Evolutionary conservation across 1,140 invertebrate genomes (phyloP), one percentile per base, ranked within the genome.

Genomic region (Lordiphosa clarofinis): DNA sequence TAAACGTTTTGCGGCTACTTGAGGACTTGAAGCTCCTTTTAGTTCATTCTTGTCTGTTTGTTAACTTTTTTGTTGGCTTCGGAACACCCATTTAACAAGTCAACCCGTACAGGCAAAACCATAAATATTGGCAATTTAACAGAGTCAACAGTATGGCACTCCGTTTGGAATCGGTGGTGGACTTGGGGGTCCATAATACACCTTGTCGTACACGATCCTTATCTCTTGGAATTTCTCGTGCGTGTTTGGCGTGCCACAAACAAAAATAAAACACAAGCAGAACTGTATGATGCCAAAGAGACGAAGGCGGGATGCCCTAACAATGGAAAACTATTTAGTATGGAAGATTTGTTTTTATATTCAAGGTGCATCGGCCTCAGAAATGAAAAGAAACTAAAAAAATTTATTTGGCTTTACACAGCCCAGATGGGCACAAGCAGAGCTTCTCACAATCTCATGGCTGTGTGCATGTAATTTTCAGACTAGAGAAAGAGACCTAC

Each of bases 121-220:
- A 86, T 86, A 86, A 86, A 86, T 86, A 86, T 86, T 63, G 72
- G 61, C 81, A 86, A 86, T 86, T 86, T 86, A 86, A 86, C 81
- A 86, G 81, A 86, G 81, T 86, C 79, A 86, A 86, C 79, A 86
- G 81, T 86, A 74, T 86, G 81, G 74, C 79, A 86, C 79, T 86
- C 73, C 10, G 10, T 58, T 12, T 33, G 15, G 47, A 46, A 35
- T 36, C 49, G 56, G 50, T 50, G 49, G 33, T 44, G 53, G 36
- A 46, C 12, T 56, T 71, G 63, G 59, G 76, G 75, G 67, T 81
- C 81, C 81, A 86, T 86, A 86, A 86, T 86, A 86, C 81, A 86
- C 81, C 81, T 86, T 86, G 81, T 86, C 81, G 81, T 86, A 86
- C 81, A 86, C 81, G 81, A 86, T 86, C 71, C 81, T 86, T 86